Percentiles rank a stretch among this genome's conserved stretches.
phyloP scores from a whole-genome alignment of 2,888 invertebrate genomes.

The Polydrusus pterygomalis region DNA sequence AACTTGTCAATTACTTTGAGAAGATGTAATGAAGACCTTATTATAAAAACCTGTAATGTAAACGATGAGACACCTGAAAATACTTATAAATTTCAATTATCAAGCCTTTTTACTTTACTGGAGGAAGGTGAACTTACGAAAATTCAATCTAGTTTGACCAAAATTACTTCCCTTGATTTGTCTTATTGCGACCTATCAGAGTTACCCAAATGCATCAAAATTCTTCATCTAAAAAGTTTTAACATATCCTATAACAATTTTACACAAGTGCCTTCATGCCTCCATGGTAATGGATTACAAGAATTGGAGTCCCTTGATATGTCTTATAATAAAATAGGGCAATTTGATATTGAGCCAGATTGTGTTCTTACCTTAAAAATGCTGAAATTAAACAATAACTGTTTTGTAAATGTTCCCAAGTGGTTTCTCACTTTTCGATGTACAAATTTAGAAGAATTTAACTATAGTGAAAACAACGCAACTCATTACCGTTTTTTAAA shows the following conservation, averaged over 20 bases:
- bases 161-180: constrained; percentile 56
- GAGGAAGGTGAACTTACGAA: constrained; percentile 27
- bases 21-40: constrained; percentile 23
- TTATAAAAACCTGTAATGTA: constrained; percentile 24
- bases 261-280: constrained; percentile 58
- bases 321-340: constrained; percentile 57
- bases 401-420: constrained; percentile 57
- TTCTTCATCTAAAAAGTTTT: constrained; percentile 56
- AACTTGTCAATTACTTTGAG: constrained; percentile 28
- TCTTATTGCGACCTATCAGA: constrained; percentile 57
- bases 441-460: constrained; percentile 58
- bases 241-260: constrained; percentile 60
- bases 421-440: constrained; percentile 60
- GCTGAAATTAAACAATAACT: constrained; percentile 59
- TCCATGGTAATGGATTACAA: constrained; percentile 57
- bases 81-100: constrained; percentile 21
- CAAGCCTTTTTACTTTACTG: constrained; percentile 35
- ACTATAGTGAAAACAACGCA: constrained; percentile 61
- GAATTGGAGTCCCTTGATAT: constrained; percentile 58
- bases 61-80: constrained; percentile 1
- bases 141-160: constrained; percentile 22
- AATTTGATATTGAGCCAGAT: constrained; percentile 60
- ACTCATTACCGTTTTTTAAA: constrained; percentile 56
- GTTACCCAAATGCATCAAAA: constrained; percentile 53
- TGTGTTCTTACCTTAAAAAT: constrained; percentile 56